Evolutionary conservation across 2,888 invertebrate genomes (phyloP), one percentile per base, ranked within the genome.

Genomic region (Tinea pellionella): DNA sequence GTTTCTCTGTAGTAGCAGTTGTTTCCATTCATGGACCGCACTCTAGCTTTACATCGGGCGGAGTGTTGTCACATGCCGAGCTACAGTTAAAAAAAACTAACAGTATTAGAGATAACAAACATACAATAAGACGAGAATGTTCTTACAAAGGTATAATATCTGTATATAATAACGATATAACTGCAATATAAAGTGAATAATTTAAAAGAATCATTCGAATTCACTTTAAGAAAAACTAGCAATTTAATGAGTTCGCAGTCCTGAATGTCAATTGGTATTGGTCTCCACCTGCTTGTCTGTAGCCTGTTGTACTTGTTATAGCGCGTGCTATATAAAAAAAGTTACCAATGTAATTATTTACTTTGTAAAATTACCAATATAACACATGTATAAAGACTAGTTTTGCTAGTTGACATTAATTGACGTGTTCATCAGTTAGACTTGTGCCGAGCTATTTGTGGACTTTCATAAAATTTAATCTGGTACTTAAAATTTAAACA

Each of bases 161-260:
- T 9, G 8, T n/a, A n/a, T n/a, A n/a, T 42, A 4, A 13, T 15
- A 9, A 16, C 24, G 3, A 6, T 24, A 53, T 53, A 53, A 53
- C 53, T 53, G 53, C 53, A 53, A 53, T 53, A 53, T 53, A 53
- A 53, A 53, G 24, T 53, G 53, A 53, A 24, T 53, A 53, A 53
- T 53, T 24, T 53, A 53, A 53, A 24, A 9, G 53, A 53, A 53
- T 53, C 53, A 19, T 53, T 53, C 53, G 53, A 53, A 53, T 53
- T 53, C n/a, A 6, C 19, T 18, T 53, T 53, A 18, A 53, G 53
- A 53, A 53, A 53, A 53, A 53, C 53, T 24, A 53, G 53, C 53
- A 53, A 24, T 53, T 53, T 53, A 53, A 53, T 53, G 53, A 53
- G 53, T 24, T 24, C n/a, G 53, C 53, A 18, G 53, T 53, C 12